Conservation (phyloP, 2,113 vertebrate species). For the Chitala chitala region DNA sequence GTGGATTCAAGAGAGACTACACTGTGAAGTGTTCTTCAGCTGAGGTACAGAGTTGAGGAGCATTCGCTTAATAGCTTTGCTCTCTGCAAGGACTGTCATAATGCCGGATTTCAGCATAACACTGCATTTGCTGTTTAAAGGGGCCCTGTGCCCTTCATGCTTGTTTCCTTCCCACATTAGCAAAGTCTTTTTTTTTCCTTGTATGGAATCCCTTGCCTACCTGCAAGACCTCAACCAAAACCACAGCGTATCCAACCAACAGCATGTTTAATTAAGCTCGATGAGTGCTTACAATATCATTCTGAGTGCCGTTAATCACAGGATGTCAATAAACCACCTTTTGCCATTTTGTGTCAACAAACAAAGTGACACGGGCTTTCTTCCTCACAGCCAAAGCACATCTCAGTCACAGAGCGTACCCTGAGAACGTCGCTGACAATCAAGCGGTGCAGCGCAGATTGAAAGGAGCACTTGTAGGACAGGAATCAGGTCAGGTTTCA, state of each 20-base stretch:
- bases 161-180: too few relatives aligned
- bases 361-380: neutral
- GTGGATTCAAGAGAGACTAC: neutral
- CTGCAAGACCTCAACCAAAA: neutral
- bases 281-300: neutral
- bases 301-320: neutral
- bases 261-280: neutral
- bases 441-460: neutral
- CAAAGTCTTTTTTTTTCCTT: too few relatives aligned
- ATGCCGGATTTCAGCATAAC: too few relatives aligned
- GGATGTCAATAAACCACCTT: neutral
- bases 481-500: neutral
- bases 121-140: too few relatives aligned
- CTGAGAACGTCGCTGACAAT: neutral
- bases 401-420: neutral
- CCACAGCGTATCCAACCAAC: neutral
- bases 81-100: too few relatives aligned
- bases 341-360: slow-evolving; percentile 3
- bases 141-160: too few relatives aligned
- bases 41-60: too few relatives aligned
- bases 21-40: neutral
- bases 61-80: too few relatives aligned
- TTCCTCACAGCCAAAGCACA: neutral
- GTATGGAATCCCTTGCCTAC: too few relatives aligned
- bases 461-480: neutral